Percentiles rank a stretch among this genome's conserved stretches.
Conservation (phyloP, 2,113 vertebrate species). For the Noctilio leporinus region DNA sequence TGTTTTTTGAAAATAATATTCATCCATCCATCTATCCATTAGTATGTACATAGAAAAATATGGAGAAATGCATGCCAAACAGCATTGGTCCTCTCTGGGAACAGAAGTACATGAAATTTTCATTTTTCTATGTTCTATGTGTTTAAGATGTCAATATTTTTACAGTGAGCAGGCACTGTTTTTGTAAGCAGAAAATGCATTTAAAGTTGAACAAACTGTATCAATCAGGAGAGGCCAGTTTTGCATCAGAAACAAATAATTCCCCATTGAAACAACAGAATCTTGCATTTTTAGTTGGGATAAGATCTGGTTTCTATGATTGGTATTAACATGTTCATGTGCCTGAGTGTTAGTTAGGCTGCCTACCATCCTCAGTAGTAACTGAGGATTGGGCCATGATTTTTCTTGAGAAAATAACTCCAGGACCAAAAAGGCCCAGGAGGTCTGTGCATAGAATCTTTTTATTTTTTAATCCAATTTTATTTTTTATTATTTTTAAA, state of each 20-base stretch:
- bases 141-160: background rate
- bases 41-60: background rate
- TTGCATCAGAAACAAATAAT: background rate
- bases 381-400: background rate
- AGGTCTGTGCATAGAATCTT: background rate
- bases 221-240: background rate
- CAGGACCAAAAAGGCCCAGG: background rate
- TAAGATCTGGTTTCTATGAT: rapidly evolving
- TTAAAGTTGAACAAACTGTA: background rate
- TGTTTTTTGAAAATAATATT: no score
- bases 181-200: background rate
- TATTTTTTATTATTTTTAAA: no score
- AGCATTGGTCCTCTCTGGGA: background rate
- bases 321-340: rapidly evolving
- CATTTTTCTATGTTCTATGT: background rate
- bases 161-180: background rate
- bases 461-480: no score
- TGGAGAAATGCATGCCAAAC: background rate
- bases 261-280: background rate
- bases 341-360: background rate
- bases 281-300: background rate
- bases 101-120: background rate
- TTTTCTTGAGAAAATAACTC: background rate
- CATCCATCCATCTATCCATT: background rate
- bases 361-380: background rate